Evolutionary conservation across 2,797 vertebrate genomes (phyloP), one percentile per base, ranked within the genome.

Genomic region (Sebastes trivittatus): DNA sequence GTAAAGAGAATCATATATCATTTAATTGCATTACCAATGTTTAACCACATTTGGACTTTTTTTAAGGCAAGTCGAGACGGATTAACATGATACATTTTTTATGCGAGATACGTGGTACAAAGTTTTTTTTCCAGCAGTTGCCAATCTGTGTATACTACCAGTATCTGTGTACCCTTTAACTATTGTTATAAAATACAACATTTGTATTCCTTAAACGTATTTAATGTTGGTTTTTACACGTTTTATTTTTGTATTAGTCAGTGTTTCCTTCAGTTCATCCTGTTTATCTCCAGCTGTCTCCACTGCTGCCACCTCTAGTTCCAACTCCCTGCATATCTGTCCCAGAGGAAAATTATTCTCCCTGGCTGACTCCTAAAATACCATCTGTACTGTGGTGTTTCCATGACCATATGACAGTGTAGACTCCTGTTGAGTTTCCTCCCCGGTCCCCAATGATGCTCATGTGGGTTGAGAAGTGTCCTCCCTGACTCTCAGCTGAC

Each of bases 351-450:
- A 76, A 69, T 11, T 2, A 52, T 4, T 76, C 63, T 88, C 94
- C 86, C 93, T 60, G 42, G 87, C 69, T 86, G 91, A 72, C 72
- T 92, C 91, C 81, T 76, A 84, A 95, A 96, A 96, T 96, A 96
- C 80, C 81, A 71, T 42, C 75, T 85, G 86, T 84, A 81, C 87
- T 89, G 84, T 78, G 86, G 85, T 4, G 94, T 96, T 95, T 94
- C 95, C 93, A 95, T 95, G 95, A 93, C 86, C 81, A 63, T 80
- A 81, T 81, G 87, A 86, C 90, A 89, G 77, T 66, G 84, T 85
- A 82, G 85, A 88, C 82, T 92, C 92, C 83, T 69, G 36, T 46
- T 76, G 88, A 85, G 87, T 88, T 87, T 90, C 91, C 90, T 87
- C 76, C 69, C 25, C 29, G 8, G 55, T 87, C 86, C 84, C 88